A percentile compares a stretch with the other conserved stretches of the same genome.
phyloP scores from a whole-genome alignment of 2,888 invertebrate species.

The Trichogramma evanescens region DNA sequence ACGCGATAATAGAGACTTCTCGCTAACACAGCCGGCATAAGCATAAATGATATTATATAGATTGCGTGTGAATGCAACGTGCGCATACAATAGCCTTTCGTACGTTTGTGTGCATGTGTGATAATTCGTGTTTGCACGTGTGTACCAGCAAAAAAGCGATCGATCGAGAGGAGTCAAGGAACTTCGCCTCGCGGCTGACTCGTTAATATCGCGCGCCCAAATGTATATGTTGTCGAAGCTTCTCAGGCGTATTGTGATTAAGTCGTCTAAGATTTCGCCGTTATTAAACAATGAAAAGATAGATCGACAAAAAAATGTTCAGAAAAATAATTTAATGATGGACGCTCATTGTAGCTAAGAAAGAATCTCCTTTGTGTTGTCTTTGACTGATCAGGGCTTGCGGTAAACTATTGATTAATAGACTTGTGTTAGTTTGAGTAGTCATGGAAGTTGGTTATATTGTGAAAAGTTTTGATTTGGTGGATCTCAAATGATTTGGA shows the following conservation, averaged over 20 bases:
- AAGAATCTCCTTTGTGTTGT: no score
- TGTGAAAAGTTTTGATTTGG: no score
- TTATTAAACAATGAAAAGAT: neutral
- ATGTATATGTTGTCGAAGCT: neutral
- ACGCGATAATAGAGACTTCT: slow-evolving; percentile 20
- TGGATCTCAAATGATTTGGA: no score
- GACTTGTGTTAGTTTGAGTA: no score
- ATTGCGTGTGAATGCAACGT: slow-evolving; percentile 19
- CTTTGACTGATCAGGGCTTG: no score
- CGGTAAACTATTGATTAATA: no score
- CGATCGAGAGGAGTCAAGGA: slow-evolving; percentile 18
- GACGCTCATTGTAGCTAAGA: no score
- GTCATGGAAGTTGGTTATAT: no score
- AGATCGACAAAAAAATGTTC: neutral
- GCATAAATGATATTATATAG: slow-evolving; percentile 36
- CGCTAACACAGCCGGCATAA: slow-evolving; percentile 22
- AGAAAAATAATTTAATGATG: slow-evolving; percentile 8
- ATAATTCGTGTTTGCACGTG: no score
- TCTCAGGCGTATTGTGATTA: slow-evolving; percentile 17
- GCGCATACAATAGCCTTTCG: slow-evolving; percentile 40
- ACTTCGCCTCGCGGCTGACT: neutral
- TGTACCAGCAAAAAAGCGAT: neutral
- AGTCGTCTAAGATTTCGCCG: neutral
- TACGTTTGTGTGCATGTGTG: slow-evolving; percentile 18
- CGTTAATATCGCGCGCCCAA: neutral